Conservation (phyloP, 2,113 vertebrate species). For the Xiphias gladius region DNA sequence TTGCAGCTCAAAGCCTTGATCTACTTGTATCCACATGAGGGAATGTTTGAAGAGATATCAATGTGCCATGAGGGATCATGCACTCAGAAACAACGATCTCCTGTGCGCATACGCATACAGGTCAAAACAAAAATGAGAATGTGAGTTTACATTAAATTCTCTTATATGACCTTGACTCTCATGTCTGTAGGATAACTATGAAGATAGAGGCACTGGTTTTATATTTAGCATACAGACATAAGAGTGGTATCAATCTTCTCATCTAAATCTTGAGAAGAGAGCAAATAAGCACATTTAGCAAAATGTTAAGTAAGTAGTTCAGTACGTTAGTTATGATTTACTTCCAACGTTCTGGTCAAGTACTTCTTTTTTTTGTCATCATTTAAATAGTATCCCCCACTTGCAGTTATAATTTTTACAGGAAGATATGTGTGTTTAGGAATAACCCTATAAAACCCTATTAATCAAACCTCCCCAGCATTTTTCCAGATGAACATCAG, state of each 20-base stretch:
- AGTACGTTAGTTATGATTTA: not conserved
- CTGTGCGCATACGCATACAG: not conserved
- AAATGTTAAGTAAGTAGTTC: not conserved
- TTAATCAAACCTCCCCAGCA: not conserved
- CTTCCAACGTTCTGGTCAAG: not conserved
- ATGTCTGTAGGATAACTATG: not conserved
- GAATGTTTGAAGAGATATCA: constrained; percentile 17
- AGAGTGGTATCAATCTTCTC: not conserved
- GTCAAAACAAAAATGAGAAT: not conserved
- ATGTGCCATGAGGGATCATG: not conserved
- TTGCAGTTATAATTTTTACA: not conserved
- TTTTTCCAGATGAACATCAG: constrained; percentile 31
- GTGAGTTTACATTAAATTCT: not conserved
- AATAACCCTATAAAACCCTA: not conserved
- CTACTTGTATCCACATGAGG: constrained; percentile 23
- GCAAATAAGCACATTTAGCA: not conserved
- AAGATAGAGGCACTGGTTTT: not conserved
- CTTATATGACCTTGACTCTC: not conserved
- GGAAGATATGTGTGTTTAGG: not conserved
- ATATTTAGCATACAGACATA: not conserved
- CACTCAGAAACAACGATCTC: not conserved
- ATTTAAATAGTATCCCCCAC: not conserved
- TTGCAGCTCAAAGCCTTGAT: constrained; percentile 37
- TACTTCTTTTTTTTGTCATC: not conserved
- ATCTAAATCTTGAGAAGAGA: not conserved